Percentiles rank a stretch among this genome's conserved stretches.
phyloP scores from a whole-genome alignment of 1,140 invertebrate species.

The Adelges cooleyi region DNA sequence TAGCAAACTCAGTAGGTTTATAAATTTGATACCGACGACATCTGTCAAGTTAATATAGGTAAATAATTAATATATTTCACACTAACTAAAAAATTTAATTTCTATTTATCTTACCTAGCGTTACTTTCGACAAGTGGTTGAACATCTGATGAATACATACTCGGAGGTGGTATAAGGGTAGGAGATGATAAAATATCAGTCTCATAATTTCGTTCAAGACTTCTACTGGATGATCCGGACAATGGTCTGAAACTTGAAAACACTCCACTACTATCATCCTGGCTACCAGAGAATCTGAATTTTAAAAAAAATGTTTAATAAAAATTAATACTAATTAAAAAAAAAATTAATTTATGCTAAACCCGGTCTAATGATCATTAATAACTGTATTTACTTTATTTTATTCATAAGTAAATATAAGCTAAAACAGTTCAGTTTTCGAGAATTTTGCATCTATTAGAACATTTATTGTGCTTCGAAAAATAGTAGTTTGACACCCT shows the following conservation, averaged over 20 bases:
- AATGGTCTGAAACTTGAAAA: constrained; percentile 10
- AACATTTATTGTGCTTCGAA: too few relatives aligned
- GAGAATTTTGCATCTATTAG: too few relatives aligned
- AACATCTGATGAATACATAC: constrained; percentile 20
- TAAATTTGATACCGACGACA: constrained; percentile 16
- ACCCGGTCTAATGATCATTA: too few relatives aligned
- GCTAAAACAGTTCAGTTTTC: too few relatives aligned
- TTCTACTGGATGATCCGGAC: constrained; percentile 16
- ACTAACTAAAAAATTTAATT: not conserved
- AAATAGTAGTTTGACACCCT: too few relatives aligned
- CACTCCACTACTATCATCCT: constrained; percentile 16
- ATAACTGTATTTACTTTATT: too few relatives aligned
- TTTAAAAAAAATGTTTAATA: not conserved
- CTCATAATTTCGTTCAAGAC: constrained; percentile 21
- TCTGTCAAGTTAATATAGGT: not conserved
- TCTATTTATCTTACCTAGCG: not conserved
- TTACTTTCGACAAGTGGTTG: constrained; percentile 22
- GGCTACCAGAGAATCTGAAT: constrained; percentile 9
- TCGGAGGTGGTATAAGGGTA: constrained; percentile 2
- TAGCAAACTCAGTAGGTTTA: constrained; percentile 20
- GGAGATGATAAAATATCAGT: constrained; percentile 14
- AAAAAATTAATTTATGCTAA: too few relatives aligned
- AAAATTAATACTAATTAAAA: too few relatives aligned
- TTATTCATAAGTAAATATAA: too few relatives aligned
- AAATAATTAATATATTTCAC: not conserved